Evolutionary conservation across 2,888 invertebrate genomes (phyloP), one percentile per base, ranked within the genome.

Genomic region (Octodonta nipae): DNA sequence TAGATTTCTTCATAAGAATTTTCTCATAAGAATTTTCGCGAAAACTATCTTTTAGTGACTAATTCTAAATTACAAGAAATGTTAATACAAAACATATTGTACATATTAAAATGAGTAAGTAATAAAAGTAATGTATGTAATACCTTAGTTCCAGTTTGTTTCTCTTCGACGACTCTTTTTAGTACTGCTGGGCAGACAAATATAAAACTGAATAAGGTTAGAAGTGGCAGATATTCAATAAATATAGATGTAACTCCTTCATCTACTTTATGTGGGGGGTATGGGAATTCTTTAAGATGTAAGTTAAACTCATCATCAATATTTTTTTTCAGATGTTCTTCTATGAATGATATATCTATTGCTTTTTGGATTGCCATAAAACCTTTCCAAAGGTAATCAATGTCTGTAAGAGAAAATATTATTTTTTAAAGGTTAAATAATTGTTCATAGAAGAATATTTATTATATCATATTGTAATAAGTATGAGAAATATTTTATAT

Each of bases 331-430:
- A 32, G 32, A 22, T 35, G 22, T 27, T 41, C 45, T 35, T 65
- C 57, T 26, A 75, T 61, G 47, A 64, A 77, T 13, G 67, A 64
- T 1, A 63, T 63, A 49, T 78, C 76, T 17, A 78, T 55, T 0
- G 72, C 66, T 58, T 69, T 63, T 51, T 78, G 76, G 1, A 78
- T 44, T 1, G 62, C 57, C 44, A 75, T 57, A 46, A 76, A 75
- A 13, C 52, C 55, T 55, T 36, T 36, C 65, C 66, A 37, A 46
- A 54, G 38, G 60, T 58, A 47, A 7, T 13, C 30, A 12, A 24
- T 30, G 7, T 15, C 41, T 35, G 28, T 13, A 27, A 26, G 13
- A n/a, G n/a, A 15, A 32, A 33, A 36, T n/a, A n/a, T n/a, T n/a
- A n/a, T n/a, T n/a, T n/a, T n/a, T n/a, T n/a, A n/a, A n/a, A n/a